A percentile compares a stretch with the other conserved stretches of the same genome.
phyloP scores from a whole-genome alignment of 2,888 invertebrate genomes.

The Leucophenga maculata region DNA sequence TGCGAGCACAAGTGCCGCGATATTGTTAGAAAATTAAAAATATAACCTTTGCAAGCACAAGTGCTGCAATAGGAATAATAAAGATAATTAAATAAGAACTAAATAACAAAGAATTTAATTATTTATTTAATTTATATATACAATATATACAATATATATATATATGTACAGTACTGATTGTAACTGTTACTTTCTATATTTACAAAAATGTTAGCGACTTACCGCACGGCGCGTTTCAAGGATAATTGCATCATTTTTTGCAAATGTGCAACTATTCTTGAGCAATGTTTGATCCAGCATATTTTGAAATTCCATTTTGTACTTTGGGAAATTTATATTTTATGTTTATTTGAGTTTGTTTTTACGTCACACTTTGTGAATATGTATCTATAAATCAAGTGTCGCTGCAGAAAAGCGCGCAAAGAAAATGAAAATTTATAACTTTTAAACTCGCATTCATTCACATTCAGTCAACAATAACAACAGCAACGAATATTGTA shows the following conservation, averaged over 20 bases:
- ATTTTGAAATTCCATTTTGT: conserved; percentile 66
- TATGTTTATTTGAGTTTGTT: conserved; percentile 30
- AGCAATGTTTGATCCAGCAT: conserved; percentile 58
- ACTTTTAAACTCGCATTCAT: conserved; percentile 12
- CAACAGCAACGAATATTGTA: not conserved
- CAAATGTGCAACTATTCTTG: conserved; percentile 58
- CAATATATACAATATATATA: too few relatives aligned
- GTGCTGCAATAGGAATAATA: too few relatives aligned
- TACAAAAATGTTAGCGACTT: conserved; percentile 34
- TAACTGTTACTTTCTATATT: not conserved
- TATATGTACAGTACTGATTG: too few relatives aligned
- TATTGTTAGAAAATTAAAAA: too few relatives aligned
- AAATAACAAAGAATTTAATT: too few relatives aligned
- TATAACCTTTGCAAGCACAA: too few relatives aligned
- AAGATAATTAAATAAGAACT: too few relatives aligned
- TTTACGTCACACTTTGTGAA: conserved; percentile 12
- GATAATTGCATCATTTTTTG: conserved; percentile 61
- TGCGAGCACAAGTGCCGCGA: too few relatives aligned
- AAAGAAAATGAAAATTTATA: conserved; percentile 40
- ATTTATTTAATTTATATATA: too few relatives aligned
- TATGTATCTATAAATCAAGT: conserved; percentile 22
- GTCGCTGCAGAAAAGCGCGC: not conserved
- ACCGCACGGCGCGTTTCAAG: conserved; percentile 69
- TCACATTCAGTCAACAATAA: conserved; percentile 3
- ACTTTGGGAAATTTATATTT: conserved; percentile 1